These are phyloP conservation scores for Polyploca ridens DNA, from an alignment of 2,888 invertebrate genomes.

Conservation along the genomic window DNA sequence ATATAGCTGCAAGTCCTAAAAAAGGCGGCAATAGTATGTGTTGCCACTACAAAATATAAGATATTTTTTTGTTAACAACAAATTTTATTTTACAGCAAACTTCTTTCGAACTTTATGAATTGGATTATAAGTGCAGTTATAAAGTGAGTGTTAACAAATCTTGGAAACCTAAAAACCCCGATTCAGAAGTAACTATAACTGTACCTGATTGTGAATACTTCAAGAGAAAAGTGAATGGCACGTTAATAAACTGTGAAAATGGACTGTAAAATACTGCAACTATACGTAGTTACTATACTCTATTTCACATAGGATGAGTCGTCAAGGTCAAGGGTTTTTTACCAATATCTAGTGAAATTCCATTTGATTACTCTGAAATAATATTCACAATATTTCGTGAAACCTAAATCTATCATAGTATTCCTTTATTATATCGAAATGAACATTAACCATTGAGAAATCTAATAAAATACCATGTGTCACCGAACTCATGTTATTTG, in stretches of 20 bases:
- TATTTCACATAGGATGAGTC: no score
- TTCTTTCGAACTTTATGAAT: conserved; percentile 82
- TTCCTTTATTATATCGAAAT: no score
- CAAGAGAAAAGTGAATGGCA: conserved; percentile 63
- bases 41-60: conserved; percentile 19
- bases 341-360: no score
- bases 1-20: conserved; percentile 33
- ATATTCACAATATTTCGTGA: no score
- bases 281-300: neutral
- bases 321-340: no score
- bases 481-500: no score
- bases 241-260: conserved; percentile 55
- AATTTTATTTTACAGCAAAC: conserved; percentile 64
- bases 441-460: no score
- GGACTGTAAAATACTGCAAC: conserved; percentile 24
- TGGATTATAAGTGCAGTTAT: conserved; percentile 84
- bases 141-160: conserved; percentile 78
- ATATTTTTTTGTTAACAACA: neutral
- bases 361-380: no score
- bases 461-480: no score
- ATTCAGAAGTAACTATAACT: conserved; percentile 78
- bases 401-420: no score
- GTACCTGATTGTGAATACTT: conserved; percentile 82
- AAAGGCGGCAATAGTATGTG: conserved; percentile 31
- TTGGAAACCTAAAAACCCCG: conserved; percentile 59